Evolutionary conservation across 2,797 vertebrate species (phyloP).

Genomic region (Hozukius guyotensis): DNA sequence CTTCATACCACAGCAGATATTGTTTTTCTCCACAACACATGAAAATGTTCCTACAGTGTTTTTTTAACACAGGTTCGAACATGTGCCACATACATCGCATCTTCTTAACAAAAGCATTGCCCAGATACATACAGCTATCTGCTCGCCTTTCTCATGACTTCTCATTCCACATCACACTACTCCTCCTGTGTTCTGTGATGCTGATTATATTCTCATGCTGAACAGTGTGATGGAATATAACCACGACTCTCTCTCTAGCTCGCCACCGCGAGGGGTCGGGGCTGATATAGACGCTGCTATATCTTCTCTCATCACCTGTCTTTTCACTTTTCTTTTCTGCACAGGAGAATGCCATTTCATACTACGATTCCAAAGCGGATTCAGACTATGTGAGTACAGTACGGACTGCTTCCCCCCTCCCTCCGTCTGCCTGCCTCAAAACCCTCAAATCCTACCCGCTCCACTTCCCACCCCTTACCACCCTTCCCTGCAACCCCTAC

Average conservation of each 20-base stretch:
- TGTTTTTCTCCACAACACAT: conserved; percentile 28
- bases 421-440: conserved; percentile 54
- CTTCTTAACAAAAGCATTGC: conserved; percentile 21
- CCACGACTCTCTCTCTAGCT: conserved; percentile 69
- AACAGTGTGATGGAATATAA: conserved; percentile 81
- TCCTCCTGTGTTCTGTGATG: conserved; percentile 80
- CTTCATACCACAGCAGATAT: conserved; percentile 24
- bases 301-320: conserved; percentile 78
- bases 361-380: conserved; percentile 97
- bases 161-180: conserved; percentile 80
- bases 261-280: conserved; percentile 56
- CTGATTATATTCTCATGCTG: conserved; percentile 85
- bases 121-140: conserved; percentile 37
- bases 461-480: conserved; percentile 19
- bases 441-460: conserved; percentile 31
- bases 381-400: conserved; percentile 93
- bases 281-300: conserved; percentile 72
- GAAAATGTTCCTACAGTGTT: conserved; percentile 54
- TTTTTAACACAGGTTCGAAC: conserved; percentile 45
- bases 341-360: conserved; percentile 95
- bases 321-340: conserved; percentile 79
- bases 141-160: conserved; percentile 57
- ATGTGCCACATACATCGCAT: conserved; percentile 44
- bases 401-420: conserved; percentile 47
- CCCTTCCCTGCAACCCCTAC: conserved; percentile 57